Evolutionary conservation across 2,113 vertebrate genomes (phyloP).

Genomic region (Oceanites oceanicus): DNA sequence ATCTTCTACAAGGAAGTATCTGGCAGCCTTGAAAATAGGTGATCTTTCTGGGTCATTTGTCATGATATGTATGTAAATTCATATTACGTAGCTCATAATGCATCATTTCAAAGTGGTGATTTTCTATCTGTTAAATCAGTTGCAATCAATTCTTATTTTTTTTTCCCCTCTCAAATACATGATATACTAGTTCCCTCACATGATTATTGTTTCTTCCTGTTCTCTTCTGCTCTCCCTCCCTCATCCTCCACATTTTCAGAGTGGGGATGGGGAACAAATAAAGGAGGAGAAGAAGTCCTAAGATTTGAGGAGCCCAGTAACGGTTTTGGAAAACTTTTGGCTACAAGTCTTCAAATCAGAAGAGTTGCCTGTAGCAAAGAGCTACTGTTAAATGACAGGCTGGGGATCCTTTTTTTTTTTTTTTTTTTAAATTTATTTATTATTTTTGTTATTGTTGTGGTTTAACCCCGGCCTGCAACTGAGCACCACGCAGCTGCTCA

Average conservation of each 20-base stretch:
- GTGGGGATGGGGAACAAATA: not conserved
- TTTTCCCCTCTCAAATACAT: not conserved
- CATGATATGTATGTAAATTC: not conserved
- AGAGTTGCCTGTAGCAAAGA: not conserved
- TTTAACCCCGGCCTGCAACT: no score
- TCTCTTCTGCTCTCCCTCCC: not conserved
- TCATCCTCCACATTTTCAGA: not conserved
- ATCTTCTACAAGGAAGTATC: not conserved
- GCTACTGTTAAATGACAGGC: not conserved
- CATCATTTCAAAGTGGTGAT: not conserved
- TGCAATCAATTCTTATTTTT: not conserved
- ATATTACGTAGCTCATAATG: not conserved
- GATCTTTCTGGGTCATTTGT: not conserved
- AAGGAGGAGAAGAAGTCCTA: not conserved
- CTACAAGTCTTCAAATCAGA: not conserved
- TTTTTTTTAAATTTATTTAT: not conserved
- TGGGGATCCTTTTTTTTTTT: not conserved
- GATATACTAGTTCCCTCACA: not conserved
- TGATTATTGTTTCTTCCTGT: not conserved
- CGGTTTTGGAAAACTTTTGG: not conserved
- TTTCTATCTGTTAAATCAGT: not conserved
- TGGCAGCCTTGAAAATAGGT: not conserved
- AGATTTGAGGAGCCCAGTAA: not conserved
- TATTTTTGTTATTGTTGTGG: no score
- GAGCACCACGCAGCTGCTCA: no score